Evolutionary conservation across 1,140 invertebrate genomes (phyloP).

Genomic region (Drosophila bocki): DNA sequence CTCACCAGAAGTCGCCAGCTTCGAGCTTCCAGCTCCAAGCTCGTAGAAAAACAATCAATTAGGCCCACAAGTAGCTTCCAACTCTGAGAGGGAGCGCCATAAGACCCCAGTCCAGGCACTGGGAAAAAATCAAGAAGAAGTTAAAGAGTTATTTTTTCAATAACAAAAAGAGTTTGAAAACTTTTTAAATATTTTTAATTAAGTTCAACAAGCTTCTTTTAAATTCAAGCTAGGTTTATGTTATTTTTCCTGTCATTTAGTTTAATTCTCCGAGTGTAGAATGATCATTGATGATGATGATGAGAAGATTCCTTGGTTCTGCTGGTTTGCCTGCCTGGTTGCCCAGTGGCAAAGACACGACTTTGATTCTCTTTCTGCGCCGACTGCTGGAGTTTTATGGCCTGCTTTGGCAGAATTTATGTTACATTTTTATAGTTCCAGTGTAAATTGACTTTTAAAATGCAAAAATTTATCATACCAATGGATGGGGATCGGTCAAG

Average conservation of each 20-base stretch:
- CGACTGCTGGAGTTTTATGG: conserved; percentile 66
- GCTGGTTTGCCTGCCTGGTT: conserved; percentile 21
- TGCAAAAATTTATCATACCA: conserved; percentile 81
- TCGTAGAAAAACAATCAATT: conserved; percentile 84
- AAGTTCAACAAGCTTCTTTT: background rate
- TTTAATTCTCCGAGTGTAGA: background rate
- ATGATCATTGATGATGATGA: conserved; percentile 11
- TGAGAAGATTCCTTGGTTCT: conserved; percentile 9
- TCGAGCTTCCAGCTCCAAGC: conserved; percentile 44
- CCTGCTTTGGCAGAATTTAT: conserved; percentile 81
- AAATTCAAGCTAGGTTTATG: too few species aligned
- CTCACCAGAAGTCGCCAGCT: conserved; percentile 22
- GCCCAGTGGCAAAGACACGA: conserved; percentile 70
- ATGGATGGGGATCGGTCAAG: conserved; percentile 16
- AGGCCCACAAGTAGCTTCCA: conserved; percentile 73
- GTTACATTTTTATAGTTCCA: conserved; percentile 84
- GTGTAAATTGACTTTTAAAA: conserved; percentile 84
- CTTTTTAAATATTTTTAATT: rapidly evolving
- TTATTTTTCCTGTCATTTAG: too few species aligned
- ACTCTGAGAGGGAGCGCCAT: conserved; percentile 64
- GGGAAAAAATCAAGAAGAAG: background rate
- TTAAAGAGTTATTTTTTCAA: background rate
- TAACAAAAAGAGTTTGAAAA: background rate
- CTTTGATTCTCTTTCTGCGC: conserved; percentile 56
- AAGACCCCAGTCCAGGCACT: conserved; percentile 9